Conservation (phyloP, 2,113 vertebrate genomes). For the Elanus axillaris region DNA sequence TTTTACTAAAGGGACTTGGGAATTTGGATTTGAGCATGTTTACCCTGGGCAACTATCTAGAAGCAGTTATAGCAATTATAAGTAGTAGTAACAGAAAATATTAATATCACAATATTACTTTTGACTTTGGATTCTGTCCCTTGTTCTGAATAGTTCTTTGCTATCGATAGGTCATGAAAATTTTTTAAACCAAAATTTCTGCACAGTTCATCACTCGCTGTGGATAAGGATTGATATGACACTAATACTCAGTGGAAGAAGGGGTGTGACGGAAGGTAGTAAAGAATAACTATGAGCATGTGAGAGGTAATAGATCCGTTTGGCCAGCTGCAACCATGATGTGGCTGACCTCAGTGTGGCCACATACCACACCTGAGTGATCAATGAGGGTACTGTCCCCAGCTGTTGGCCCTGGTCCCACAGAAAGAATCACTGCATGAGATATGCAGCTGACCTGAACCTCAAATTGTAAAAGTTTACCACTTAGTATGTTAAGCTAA, state of each 20-base stretch:
- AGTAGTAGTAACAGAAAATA: neutral
- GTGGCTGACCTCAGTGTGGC: neutral
- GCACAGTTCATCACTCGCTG: neutral
- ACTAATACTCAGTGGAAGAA: neutral
- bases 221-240: neutral
- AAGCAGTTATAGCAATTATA: neutral
- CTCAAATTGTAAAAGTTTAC: neutral
- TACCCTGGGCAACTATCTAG: neutral
- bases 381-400: neutral
- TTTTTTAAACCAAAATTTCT: neutral
- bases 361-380: neutral
- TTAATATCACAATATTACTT: neutral
- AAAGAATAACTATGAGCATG: neutral
- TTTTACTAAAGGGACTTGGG: neutral
- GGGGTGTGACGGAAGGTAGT: neutral
- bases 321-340: rapidly evolving
- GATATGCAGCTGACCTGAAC: neutral
- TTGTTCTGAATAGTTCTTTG: neutral
- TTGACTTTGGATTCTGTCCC: neutral
- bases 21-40: neutral
- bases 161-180: neutral
- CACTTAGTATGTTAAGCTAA: neutral
- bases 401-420: neutral
- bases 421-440: neutral
- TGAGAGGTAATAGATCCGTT: neutral